These are phyloP conservation scores for Trichechus manatus DNA, from an alignment of 2,113 vertebrate species.

Conservation along the genomic window DNA sequence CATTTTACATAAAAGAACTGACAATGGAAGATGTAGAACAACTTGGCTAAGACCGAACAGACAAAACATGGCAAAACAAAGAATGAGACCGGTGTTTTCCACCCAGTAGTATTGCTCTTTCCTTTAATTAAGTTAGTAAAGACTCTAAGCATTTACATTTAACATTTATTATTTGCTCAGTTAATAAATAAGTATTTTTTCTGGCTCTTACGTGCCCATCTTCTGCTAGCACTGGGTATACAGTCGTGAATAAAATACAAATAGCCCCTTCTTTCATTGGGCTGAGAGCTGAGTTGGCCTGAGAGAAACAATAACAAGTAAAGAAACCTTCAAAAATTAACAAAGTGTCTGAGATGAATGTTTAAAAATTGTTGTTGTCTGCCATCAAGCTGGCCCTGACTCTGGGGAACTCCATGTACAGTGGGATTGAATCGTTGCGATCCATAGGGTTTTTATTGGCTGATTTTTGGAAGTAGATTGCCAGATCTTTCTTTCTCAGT, in stretches of 20 bases:
- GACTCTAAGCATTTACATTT: not conserved
- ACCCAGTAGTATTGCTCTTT: not conserved
- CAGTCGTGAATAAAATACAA: not conserved
- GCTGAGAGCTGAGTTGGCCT: not conserved
- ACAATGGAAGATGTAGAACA: not conserved
- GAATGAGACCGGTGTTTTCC: not conserved
- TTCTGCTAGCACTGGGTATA: not conserved
- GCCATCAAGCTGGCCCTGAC: not conserved
- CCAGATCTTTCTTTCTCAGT: not conserved
- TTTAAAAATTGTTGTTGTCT: not conserved
- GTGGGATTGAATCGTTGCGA: not conserved
- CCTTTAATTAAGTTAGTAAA: not conserved
- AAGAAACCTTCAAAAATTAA: not conserved
- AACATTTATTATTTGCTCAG: not conserved
- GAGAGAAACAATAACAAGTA: not conserved
- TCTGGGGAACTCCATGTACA: not conserved
- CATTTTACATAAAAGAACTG: not conserved
- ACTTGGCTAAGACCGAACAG: not conserved
- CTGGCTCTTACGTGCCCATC: rapidly evolving
- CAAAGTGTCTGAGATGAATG: not conserved
- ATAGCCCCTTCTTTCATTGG: not conserved
- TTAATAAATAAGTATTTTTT: not conserved
- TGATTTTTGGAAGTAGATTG: not conserved
- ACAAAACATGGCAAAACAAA: not conserved
- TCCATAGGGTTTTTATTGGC: not conserved